Percentiles rank a stretch among this genome's conserved stretches.
Evolutionary conservation across 1,140 invertebrate genomes (phyloP).

Genomic region (Scaptomyza graminum): DNA sequence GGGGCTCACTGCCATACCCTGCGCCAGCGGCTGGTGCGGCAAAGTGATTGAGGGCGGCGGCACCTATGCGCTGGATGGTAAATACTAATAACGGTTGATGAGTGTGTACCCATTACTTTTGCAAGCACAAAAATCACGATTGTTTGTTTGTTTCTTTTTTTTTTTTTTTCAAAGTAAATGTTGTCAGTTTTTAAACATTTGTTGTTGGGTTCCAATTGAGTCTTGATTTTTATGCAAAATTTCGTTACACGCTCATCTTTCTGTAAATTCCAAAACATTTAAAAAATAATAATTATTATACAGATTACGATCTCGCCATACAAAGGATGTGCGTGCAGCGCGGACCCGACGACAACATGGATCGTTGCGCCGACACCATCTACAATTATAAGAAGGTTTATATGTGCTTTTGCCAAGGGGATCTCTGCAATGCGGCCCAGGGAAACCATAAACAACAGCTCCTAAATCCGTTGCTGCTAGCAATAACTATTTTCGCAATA

Average conservation of each 20-base stretch:
- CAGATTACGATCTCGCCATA: constrained; percentile 94
- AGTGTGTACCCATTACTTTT: neutral
- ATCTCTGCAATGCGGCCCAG: constrained; percentile 89
- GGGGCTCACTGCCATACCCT: constrained; percentile 91
- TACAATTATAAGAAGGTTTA: constrained; percentile 92
- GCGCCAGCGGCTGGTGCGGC: constrained; percentile 96
- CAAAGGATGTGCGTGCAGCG: constrained; percentile 93
- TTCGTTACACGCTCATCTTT: too few relatives aligned
- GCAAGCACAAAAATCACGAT: too few relatives aligned
- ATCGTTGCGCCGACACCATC: constrained; percentile 93
- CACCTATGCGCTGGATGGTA: constrained; percentile 87
- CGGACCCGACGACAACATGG: constrained; percentile 93
- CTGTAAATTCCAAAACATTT: too few relatives aligned
- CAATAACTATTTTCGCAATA: neutral
- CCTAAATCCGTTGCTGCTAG: neutral
- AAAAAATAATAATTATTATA: neutral
- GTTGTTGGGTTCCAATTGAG: too few relatives aligned
- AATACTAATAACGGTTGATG: neutral
- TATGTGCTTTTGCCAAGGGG: constrained; percentile 96
- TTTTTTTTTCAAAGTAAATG: too few relatives aligned
- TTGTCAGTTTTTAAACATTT: too few relatives aligned
- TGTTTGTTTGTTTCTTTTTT: too few relatives aligned
- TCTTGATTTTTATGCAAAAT: too few relatives aligned
- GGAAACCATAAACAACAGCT: neutral
- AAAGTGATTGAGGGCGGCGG: constrained; percentile 93